phyloP scores from a whole-genome alignment of 2,888 invertebrate species.

The Strigamia transsilvanica region DNA sequence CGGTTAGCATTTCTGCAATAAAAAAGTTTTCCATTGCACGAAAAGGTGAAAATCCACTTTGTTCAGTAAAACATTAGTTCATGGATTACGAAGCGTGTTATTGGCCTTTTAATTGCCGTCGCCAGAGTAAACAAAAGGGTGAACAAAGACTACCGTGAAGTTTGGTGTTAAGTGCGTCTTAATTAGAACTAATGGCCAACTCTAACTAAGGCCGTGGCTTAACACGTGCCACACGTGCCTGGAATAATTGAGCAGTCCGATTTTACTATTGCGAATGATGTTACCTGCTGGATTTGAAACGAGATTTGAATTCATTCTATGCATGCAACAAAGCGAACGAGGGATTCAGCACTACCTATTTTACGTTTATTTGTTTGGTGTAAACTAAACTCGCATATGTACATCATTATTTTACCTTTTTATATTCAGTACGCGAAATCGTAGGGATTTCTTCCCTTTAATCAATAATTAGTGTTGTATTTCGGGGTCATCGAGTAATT shows the following conservation, averaged over 20 bases:
- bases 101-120: conserved; percentile 45
- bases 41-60: conserved; percentile 30
- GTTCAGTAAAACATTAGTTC: conserved; percentile 36
- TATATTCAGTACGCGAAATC: not conserved
- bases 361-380: no score
- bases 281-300: not conserved
- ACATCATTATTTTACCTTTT: no score
- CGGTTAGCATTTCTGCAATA: not conserved
- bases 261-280: conserved; percentile 6
- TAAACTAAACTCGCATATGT: no score
- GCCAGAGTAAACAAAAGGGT: conserved; percentile 45
- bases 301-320: conserved; percentile 1
- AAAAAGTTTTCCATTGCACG: conserved; percentile 26
- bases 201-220: conserved; percentile 34
- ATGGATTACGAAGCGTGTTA: conserved; percentile 48
- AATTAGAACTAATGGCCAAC: conserved; percentile 49
- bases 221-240: conserved; percentile 38
- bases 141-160: conserved; percentile 45
- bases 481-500: conserved; percentile 36
- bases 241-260: conserved; percentile 17
- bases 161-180: conserved; percentile 47
- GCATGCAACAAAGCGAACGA: no score
- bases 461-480: not conserved
- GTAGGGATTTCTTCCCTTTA: not conserved
- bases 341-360: no score